phyloP scores from a whole-genome alignment of 2,113 vertebrate genomes.

The Anser brachyrhynchus region DNA sequence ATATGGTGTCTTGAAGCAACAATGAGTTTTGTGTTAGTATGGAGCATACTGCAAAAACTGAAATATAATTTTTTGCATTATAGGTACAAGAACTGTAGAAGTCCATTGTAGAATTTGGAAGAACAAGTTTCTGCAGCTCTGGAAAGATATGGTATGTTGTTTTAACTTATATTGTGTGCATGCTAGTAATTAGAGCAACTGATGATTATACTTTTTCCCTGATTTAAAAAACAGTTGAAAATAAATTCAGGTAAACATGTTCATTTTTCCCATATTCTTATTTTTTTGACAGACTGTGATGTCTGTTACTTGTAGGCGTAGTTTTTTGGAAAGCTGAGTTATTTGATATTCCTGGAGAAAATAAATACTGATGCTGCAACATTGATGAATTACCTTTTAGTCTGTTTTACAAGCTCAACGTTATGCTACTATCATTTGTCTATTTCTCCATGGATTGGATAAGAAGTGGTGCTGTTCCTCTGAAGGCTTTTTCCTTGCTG shows the following conservation, averaged over 20 bases:
- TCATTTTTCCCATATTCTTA: neutral
- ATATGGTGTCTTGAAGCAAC: neutral
- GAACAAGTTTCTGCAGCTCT: slow-evolving; percentile 68
- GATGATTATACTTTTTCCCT: neutral
- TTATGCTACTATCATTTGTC: neutral
- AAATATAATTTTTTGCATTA: slow-evolving; percentile 72
- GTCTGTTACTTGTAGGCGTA: neutral
- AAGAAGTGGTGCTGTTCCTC: neutral
- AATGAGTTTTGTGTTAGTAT: neutral
- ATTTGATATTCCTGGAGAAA: neutral
- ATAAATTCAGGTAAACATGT: neutral
- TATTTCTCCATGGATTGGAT: neutral
- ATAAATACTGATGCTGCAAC: neutral
- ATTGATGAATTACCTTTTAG: neutral
- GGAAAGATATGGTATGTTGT: slow-evolving; percentile 78
- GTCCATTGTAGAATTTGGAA: slow-evolving; percentile 68
- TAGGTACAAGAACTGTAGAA: slow-evolving; percentile 76
- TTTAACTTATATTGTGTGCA: neutral
- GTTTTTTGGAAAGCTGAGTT: neutral
- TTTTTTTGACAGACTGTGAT: neutral
- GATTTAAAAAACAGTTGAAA: neutral
- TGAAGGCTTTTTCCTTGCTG: neutral
- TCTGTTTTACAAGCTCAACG: neutral
- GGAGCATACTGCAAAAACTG: slow-evolving; percentile 39
- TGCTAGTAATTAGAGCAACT: neutral